These are phyloP conservation scores for Dryococelus australis DNA, from an alignment of 2,888 invertebrate species.

Conservation along the genomic window DNA sequence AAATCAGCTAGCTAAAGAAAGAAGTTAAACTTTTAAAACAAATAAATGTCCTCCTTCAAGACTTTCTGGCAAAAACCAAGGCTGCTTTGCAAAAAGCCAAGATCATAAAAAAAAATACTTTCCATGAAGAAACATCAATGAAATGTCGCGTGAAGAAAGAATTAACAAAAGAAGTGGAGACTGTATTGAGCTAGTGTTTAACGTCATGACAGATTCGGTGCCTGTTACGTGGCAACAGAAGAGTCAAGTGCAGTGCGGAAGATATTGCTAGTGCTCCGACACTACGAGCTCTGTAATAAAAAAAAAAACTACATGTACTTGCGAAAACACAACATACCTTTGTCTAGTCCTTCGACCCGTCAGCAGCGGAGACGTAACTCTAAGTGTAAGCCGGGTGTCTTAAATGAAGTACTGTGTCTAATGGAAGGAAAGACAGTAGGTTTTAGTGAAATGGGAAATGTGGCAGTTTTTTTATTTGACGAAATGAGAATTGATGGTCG, in stretches of 20 bases:
- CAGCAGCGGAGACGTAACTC: not conserved
- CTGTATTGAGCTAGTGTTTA: not conserved
- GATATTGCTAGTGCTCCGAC: slow-evolving; percentile 21
- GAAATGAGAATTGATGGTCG: slow-evolving; percentile 33
- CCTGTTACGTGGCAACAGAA: no score
- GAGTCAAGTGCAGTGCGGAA: not conserved
- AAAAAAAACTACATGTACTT: not conserved
- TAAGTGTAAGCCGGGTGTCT: not conserved
- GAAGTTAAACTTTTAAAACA: not conserved
- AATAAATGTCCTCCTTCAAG: not conserved
- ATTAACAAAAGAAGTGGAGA: not conserved
- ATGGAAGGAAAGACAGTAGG: not conserved
- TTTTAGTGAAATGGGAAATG: not conserved
- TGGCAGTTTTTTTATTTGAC: not conserved
- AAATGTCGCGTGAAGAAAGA: not conserved
- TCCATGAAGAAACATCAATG: not conserved
- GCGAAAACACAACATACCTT: not conserved
- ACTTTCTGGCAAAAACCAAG: not conserved
- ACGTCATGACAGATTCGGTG: not conserved
- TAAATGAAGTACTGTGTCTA: not conserved
- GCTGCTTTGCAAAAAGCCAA: not conserved
- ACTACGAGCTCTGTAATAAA: not conserved
- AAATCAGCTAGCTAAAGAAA: not conserved
- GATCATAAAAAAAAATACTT: not conserved
- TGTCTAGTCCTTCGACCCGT: not conserved